A percentile compares a stretch with the other conserved stretches of the same genome.
These are phyloP conservation scores for Phengaris alcon DNA, from an alignment of 2,888 invertebrate genomes.

Conservation along the genomic window DNA sequence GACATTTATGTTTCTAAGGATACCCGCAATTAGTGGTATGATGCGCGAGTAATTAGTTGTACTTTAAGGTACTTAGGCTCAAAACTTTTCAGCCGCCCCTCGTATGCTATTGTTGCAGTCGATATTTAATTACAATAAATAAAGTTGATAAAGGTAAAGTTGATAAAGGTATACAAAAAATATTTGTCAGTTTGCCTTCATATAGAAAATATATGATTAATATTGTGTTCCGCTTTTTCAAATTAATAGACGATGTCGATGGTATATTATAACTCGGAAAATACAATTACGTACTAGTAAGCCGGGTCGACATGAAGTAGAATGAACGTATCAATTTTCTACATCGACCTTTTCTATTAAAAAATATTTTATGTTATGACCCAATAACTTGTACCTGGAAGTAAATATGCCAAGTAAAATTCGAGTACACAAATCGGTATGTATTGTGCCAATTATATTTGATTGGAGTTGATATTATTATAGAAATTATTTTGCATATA, in stretches of 20 bases:
- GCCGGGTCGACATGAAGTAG: constrained; percentile 13
- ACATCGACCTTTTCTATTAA: constrained; percentile 10
- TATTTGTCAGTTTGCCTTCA: neutral
- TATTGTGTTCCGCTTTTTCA: neutral
- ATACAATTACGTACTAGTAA: constrained; percentile 14
- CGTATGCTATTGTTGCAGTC: neutral
- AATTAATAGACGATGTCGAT: constrained; percentile 5
- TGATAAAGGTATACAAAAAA: no score
- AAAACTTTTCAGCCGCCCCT: no score
- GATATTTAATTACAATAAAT: neutral
- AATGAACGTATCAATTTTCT: constrained; percentile 14
- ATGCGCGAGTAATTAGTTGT: no score
- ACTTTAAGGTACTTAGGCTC: no score
- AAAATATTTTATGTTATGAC: constrained; percentile 12
- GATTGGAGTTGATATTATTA: neutral
- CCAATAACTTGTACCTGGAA: constrained; percentile 17
- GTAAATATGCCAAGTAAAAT: constrained; percentile 10
- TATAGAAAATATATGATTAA: neutral
- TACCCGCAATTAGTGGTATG: no score
- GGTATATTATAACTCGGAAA: constrained; percentile 3
- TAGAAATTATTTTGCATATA: neutral
- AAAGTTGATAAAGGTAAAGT: neutral
- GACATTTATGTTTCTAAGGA: no score
- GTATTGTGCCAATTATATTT: constrained; percentile 13
- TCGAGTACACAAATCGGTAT: constrained; percentile 7